These are phyloP conservation scores for Melieria picta DNA, from an alignment of 2,888 invertebrate species.

Conservation along the genomic window DNA sequence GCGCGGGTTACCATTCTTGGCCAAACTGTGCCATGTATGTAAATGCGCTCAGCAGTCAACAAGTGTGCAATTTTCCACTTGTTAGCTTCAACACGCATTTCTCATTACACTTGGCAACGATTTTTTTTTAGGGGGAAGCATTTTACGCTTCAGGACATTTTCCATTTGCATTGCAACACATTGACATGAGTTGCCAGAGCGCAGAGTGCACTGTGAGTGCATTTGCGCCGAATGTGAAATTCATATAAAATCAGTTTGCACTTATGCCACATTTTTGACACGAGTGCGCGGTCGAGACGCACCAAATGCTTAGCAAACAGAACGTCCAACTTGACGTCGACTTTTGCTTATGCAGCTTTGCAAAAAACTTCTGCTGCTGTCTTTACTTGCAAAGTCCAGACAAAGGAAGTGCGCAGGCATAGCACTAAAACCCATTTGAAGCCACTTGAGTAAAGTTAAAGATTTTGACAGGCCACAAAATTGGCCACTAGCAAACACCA, in stretches of 20 bases:
- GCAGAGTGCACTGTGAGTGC: too few relatives aligned
- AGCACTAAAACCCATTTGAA: slow-evolving; percentile 4
- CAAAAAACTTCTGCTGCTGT: slow-evolving; percentile 1
- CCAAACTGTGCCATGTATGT: neutral
- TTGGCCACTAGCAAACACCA: slow-evolving; percentile 17
- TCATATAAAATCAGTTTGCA: neutral
- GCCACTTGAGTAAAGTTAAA: slow-evolving; percentile 32
- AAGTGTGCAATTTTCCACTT: slow-evolving; percentile 37
- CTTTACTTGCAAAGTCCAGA: neutral
- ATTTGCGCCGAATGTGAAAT: neutral
- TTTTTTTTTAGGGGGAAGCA: neutral
- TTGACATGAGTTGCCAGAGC: slow-evolving; percentile 1
- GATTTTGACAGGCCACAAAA: slow-evolving; percentile 29
- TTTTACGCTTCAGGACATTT: slow-evolving; percentile 22
- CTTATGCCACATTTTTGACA: neutral
- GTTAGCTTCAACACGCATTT: slow-evolving; percentile 36
- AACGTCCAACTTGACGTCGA: too few relatives aligned
- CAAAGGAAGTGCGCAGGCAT: slow-evolving; percentile 5
- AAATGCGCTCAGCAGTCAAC: neutral
- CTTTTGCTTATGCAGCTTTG: too few relatives aligned
- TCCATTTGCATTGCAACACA: slow-evolving; percentile 18
- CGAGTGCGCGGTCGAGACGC: neutral
- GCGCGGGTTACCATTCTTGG: too few relatives aligned
- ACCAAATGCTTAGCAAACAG: neutral
- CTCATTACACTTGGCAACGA: slow-evolving; percentile 12